A percentile compares a stretch with the other conserved stretches of the same genome.
Conservation (phyloP, 2,888 invertebrate genomes). For the Pandemis heparana region DNA sequence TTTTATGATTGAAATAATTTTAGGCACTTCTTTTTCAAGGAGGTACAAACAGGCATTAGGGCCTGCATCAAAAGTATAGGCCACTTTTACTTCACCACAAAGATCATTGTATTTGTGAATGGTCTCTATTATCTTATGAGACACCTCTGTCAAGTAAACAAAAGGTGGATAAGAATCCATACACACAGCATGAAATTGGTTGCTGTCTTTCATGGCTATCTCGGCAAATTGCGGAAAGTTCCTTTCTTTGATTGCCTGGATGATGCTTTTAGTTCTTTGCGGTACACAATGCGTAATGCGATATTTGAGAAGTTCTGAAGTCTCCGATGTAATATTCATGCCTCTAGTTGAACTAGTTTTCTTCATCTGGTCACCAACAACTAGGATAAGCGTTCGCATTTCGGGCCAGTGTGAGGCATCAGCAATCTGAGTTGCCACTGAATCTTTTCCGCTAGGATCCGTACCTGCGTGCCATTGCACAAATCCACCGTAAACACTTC, state of each 20-base stretch:
- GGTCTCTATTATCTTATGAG: slow-evolving; percentile 91
- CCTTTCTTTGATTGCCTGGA: slow-evolving; percentile 85
- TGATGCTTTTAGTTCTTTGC: slow-evolving; percentile 85
- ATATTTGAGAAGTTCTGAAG: slow-evolving; percentile 92
- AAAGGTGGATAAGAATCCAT: slow-evolving; percentile 98
- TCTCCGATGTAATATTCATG: slow-evolving; percentile 93
- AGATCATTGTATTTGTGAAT: slow-evolving; percentile 93
- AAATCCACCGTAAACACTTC: slow-evolving; percentile 97
- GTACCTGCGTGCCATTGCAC: slow-evolving; percentile 95
- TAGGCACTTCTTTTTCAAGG: slow-evolving; percentile 90
- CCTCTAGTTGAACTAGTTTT: slow-evolving; percentile 94
- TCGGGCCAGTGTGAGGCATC: slow-evolving; percentile 94
- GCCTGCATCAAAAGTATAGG: slow-evolving; percentile 99
- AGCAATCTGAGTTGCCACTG: slow-evolving; percentile 90
- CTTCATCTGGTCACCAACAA: slow-evolving; percentile 94
- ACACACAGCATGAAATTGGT: slow-evolving; percentile 98
- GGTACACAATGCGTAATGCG: slow-evolving; percentile 91
- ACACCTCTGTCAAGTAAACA: slow-evolving; percentile 96
- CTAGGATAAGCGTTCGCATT: slow-evolving; percentile 94
- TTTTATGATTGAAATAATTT: slow-evolving; percentile 88
- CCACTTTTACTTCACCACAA: slow-evolving; percentile 89
- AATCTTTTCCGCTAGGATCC: slow-evolving; percentile 89
- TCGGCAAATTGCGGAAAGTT: slow-evolving; percentile 95
- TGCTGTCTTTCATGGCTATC: slow-evolving; percentile 98
- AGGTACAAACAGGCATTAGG: slow-evolving; percentile 97